These are phyloP conservation scores for Papilio dardanus DNA, from an alignment of 1,140 invertebrate genomes.

Conservation along the genomic window DNA sequence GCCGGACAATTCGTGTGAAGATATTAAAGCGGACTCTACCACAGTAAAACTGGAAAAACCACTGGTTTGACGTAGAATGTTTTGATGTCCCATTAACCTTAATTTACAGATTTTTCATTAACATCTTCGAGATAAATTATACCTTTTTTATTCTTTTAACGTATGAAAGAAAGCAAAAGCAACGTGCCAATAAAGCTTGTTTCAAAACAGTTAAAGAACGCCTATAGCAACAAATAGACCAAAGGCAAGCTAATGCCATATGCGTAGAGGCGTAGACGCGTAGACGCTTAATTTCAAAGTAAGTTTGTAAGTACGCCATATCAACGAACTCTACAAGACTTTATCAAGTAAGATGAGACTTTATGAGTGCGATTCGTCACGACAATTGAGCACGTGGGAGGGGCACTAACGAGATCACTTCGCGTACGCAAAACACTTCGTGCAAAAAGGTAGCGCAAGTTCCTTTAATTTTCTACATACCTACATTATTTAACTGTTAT, in stretches of 20 bases:
- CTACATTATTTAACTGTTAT: slow-evolving; percentile 22
- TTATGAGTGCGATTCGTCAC: slow-evolving; percentile 78
- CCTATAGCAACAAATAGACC: slow-evolving; percentile 6
- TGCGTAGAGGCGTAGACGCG: no score
- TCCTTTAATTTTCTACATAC: slow-evolving; percentile 56
- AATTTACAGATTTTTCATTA: no score
- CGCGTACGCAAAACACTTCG: slow-evolving; percentile 49
- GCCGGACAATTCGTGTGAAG: no score
- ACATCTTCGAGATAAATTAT: no score
- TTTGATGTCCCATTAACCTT: no score
- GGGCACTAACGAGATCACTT: slow-evolving; percentile 58
- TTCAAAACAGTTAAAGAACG: not conserved
- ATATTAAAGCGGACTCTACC: no score
- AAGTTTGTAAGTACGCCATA: slow-evolving; percentile 33
- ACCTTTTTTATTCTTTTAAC: not conserved
- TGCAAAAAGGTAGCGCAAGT: slow-evolving; percentile 59
- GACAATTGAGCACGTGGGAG: slow-evolving; percentile 72
- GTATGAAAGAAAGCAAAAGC: not conserved
- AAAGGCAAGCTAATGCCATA: not conserved
- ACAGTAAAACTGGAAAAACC: no score
- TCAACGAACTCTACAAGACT: slow-evolving; percentile 44
- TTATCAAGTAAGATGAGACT: slow-evolving; percentile 66
- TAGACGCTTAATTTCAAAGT: slow-evolving; percentile 36
- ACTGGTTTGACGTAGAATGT: no score
- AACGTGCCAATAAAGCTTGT: not conserved